Evolutionary conservation across 2,797 vertebrate genomes (phyloP).

Genomic region (Labroides dimidiatus): DNA sequence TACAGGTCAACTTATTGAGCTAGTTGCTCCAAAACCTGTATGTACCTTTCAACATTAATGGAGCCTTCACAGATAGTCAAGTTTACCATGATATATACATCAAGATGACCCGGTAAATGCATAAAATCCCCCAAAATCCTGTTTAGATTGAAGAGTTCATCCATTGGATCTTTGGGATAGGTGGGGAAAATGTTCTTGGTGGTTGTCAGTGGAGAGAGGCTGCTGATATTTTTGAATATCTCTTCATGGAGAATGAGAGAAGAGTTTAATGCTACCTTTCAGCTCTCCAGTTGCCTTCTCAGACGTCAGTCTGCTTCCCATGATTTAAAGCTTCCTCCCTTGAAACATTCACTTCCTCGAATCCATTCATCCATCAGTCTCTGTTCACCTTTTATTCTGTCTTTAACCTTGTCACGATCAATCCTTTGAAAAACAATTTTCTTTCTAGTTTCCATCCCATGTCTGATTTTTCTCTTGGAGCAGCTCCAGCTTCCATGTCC

Average conservation of each 20-base stretch:
- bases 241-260: not conserved
- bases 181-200: too few relatives aligned
- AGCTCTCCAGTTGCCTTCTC: conserved; percentile 21
- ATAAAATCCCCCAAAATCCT: too few relatives aligned
- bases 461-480: conserved; percentile 27
- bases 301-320: not conserved
- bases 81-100: too few relatives aligned
- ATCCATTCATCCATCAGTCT: conserved; percentile 43
- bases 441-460: conserved; percentile 4
- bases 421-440: conserved; percentile 21
- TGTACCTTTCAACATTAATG: too few relatives aligned
- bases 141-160: too few relatives aligned
- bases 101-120: too few relatives aligned
- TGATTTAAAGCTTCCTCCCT: conserved; percentile 25
- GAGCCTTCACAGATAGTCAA: too few relatives aligned
- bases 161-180: too few relatives aligned
- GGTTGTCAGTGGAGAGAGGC: too few relatives aligned
- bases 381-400: conserved; percentile 4
- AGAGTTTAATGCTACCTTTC: conserved; percentile 10
- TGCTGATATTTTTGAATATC: too few relatives aligned
- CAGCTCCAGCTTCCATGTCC: conserved; percentile 39
- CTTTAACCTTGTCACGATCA: conserved; percentile 44
- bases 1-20: too few relatives aligned
- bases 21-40: too few relatives aligned
- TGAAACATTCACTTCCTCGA: conserved; percentile 10